phyloP scores from a whole-genome alignment of 2,797 vertebrate genomes.

The Lepidocolaptes lacrymiger region DNA sequence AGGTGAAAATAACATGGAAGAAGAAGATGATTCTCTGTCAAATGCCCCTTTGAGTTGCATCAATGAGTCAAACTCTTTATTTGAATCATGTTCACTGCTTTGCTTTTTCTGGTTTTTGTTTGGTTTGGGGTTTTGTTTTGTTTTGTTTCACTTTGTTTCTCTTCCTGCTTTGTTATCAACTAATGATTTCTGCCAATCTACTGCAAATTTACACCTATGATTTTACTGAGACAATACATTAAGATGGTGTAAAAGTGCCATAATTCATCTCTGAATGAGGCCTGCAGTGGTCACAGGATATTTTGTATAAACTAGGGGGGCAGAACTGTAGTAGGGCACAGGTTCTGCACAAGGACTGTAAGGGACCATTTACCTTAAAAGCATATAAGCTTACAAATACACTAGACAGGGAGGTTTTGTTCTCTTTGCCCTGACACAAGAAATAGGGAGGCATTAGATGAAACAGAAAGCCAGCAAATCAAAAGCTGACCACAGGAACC shows the following conservation, averaged over 20 bases:
- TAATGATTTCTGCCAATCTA: background rate
- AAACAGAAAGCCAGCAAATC: background rate
- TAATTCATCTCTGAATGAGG: background rate
- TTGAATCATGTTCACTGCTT: background rate
- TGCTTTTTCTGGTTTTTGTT: background rate
- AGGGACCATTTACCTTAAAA: background rate
- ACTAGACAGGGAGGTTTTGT: background rate
- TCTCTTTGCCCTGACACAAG: background rate
- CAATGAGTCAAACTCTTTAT: background rate
- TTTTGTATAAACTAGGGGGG: background rate
- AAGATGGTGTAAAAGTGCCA: background rate
- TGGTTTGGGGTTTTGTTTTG: background rate
- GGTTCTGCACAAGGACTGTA: background rate
- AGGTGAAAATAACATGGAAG: background rate
- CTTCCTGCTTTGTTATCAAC: background rate
- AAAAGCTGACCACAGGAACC: background rate
- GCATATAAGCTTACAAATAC: background rate
- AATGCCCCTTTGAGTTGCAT: background rate
- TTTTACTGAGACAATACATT: background rate
- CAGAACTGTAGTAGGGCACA: background rate
- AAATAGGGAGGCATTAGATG: background rate
- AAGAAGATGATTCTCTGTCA: background rate
- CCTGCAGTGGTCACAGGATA: background rate
- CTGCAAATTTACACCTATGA: background rate
- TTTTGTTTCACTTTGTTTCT: background rate